phyloP scores from a whole-genome alignment of 2,888 invertebrate species.

The Carterocephalus palaemon region DNA sequence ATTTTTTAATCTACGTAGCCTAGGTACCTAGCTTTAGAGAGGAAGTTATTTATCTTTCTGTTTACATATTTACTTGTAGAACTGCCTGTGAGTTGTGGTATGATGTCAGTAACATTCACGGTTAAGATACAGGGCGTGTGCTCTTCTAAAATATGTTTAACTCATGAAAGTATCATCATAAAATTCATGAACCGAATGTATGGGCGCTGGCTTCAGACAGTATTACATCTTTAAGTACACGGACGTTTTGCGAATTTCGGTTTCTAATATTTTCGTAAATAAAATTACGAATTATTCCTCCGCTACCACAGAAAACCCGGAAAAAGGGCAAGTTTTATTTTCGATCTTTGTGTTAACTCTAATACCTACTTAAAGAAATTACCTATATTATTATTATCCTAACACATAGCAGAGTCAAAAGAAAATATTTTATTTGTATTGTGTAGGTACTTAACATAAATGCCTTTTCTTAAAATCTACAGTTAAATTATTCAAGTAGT shows the following conservation, averaged over 20 bases:
- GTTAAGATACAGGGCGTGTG: constrained; percentile 30
- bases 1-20: no score
- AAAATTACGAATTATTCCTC: constrained; percentile 42
- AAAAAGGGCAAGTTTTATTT: no score
- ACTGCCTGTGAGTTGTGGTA: no score
- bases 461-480: no score
- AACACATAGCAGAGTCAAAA: no score
- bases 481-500: no score
- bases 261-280: constrained; percentile 51
- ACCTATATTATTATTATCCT: no score
- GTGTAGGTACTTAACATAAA: no score
- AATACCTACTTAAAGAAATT: no score
- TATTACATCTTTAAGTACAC: constrained; percentile 66
- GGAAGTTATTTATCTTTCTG: not conserved
- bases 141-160: constrained; percentile 54
- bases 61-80: constrained; percentile 21
- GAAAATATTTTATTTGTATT: no score
- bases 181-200: constrained; percentile 63
- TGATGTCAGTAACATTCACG: constrained; percentile 32
- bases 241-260: constrained; percentile 60
- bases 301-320: no score
- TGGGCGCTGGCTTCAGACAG: constrained; percentile 45
- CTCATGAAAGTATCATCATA: constrained; percentile 62
- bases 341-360: no score
- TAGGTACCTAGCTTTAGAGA: not conserved